Evolutionary conservation across 1,140 invertebrate genomes (phyloP).

Genomic region (Aricia agestis): DNA sequence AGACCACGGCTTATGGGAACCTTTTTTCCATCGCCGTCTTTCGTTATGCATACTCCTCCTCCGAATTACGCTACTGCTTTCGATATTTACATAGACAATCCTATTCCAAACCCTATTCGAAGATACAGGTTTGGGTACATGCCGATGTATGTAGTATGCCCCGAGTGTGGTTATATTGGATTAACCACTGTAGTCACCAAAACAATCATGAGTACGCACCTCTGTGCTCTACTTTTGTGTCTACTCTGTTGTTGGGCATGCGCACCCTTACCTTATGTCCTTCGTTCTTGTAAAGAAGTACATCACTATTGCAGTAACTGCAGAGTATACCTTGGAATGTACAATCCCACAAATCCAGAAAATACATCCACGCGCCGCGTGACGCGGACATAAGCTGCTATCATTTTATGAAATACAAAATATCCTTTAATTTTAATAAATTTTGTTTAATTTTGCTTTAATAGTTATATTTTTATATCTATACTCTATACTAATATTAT

Average conservation of each 20-base stretch:
- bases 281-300: conserved; percentile 66
- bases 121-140: conserved; percentile 54
- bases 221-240: conserved; percentile 57
- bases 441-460: too few species aligned
- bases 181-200: conserved; percentile 49
- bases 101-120: conserved; percentile 42
- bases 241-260: conserved; percentile 66
- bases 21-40: conserved; percentile 64
- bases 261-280: conserved; percentile 58
- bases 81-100: conserved; percentile 61
- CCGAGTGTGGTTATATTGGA: conserved; percentile 59
- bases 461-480: too few species aligned
- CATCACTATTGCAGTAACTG: conserved; percentile 68
- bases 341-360: conserved; percentile 59
- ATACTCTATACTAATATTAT: too few species aligned
- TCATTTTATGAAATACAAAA: too few species aligned
- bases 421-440: too few species aligned
- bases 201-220: conserved; percentile 62
- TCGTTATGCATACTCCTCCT: conserved; percentile 58
- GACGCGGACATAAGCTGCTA: neutral
- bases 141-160: conserved; percentile 52
- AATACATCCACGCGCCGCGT: conserved; percentile 20
- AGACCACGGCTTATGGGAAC: conserved; percentile 62
- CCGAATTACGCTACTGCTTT: conserved; percentile 64
- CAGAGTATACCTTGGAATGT: conserved; percentile 57